These are phyloP conservation scores for Sebastes itinus DNA, from an alignment of 2,797 vertebrate genomes.

Conservation along the genomic window DNA sequence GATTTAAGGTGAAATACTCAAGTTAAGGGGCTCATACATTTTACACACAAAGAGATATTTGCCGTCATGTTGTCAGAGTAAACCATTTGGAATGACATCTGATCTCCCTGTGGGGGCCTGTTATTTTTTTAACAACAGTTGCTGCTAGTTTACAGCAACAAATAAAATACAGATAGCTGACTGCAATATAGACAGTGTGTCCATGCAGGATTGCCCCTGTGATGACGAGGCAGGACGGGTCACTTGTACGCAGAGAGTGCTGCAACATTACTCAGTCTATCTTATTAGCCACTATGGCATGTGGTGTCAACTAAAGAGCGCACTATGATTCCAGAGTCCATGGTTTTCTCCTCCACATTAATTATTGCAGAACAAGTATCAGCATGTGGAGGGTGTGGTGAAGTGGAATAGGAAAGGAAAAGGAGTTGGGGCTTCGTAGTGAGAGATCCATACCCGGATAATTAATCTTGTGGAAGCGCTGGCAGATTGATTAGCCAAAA, in stretches of 20 bases:
- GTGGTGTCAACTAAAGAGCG: background rate
- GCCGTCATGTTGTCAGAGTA: background rate
- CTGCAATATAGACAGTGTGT: background rate
- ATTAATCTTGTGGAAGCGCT: constrained; percentile 69
- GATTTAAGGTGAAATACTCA: background rate
- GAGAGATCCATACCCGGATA: constrained; percentile 41
- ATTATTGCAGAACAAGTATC: constrained; percentile 17
- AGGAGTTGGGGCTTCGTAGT: constrained; percentile 14
- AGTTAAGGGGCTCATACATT: background rate
- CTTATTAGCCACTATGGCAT: background rate
- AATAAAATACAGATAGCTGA: background rate
- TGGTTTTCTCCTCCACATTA: constrained; percentile 3
- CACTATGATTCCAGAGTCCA: background rate
- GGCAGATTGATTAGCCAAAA: constrained; percentile 82
- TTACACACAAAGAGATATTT: background rate
- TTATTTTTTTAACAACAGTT: background rate
- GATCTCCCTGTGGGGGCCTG: background rate
- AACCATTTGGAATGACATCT: background rate
- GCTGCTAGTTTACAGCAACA: background rate
- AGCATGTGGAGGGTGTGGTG: background rate
- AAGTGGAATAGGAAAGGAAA: constrained; percentile 2
- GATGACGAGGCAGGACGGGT: no score
- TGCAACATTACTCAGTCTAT: background rate
- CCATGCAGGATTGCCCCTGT: no score
- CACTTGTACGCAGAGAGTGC: background rate